Base-by-base conservation (phyloP, 2,888 invertebrate species). In the Leptinotarsa tumamoca region DNA sequence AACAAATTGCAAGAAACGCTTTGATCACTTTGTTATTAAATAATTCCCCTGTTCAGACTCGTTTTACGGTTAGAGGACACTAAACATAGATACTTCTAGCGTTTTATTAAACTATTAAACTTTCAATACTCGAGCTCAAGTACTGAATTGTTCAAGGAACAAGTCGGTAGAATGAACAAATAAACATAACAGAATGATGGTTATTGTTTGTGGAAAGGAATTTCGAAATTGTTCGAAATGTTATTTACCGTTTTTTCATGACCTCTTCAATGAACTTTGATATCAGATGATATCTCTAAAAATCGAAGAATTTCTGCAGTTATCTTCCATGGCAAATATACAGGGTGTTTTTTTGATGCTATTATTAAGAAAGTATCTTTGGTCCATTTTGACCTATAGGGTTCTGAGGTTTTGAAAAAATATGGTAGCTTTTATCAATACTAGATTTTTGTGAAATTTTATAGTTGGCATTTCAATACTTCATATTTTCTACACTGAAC, bases 1-100 rank as follows among this genome's bases (percentile, higher is more conserved):
- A 70, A 70, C 58, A 70, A 70, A 70, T 70, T 70, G 70, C 21
- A 58, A 70, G 58, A 56, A 70, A 58, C 58, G 70, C 70, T 70
- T 21, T 58, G 70, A 70, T 70, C 70, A 58, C 70, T 70, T 58
- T 58, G 58, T 70, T 70, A 58, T 58, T 58, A 49, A 70, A 70
- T 70, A 50, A 70, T 58, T 70, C 49, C 58, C 27, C 21, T 50
- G 14, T 58, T 70, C 49, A 18, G 49, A 27, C 61, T 49, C 21
- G 70, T 43, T 70, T 70, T 58, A 70, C 70, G 70, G 70, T 70
- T 70, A 70, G 54, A 58, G 21, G 58, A 58, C 70, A 70, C 56
- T 56, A 56, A 43, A 49, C 50, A 70, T 61, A 70, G 27, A 69
- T 70, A 43, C 43, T 43, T 43, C 70, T 70, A 58, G 49, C 49